phyloP scores from a whole-genome alignment of 2,888 invertebrate species.

The Drosophila nr. perissopoda region DNA sequence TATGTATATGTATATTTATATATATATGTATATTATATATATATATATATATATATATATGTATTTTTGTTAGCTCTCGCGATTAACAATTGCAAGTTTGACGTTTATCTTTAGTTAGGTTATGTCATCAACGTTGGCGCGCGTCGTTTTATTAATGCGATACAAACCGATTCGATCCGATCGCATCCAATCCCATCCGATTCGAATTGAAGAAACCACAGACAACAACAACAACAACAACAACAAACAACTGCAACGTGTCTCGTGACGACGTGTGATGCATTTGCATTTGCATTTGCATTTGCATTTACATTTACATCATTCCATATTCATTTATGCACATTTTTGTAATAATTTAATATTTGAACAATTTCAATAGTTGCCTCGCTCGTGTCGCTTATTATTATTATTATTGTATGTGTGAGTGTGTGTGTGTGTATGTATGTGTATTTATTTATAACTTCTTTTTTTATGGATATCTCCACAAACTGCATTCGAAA shows the following conservation, averaged over 20 bases:
- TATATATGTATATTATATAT: not conserved
- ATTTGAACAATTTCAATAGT: slow-evolving; percentile 73
- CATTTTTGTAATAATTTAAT: slow-evolving; percentile 66
- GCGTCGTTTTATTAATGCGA: slow-evolving; percentile 19
- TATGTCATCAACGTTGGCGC: slow-evolving; percentile 49
- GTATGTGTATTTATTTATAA: not conserved
- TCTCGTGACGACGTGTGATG: slow-evolving; percentile 40
- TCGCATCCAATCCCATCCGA: slow-evolving; percentile 24
- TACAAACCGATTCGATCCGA: slow-evolving; percentile 18
- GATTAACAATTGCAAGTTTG: slow-evolving; percentile 2
- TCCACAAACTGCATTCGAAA: slow-evolving; percentile 52
- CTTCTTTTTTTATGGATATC: slow-evolving; percentile 60
- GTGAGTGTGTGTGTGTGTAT: not conserved
- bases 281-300: slow-evolving; percentile 53
- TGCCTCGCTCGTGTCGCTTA: slow-evolving; percentile 22
- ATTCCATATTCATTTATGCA: slow-evolving; percentile 67
- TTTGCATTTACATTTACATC: slow-evolving; percentile 59
- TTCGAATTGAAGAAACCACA: slow-evolving; percentile 32
- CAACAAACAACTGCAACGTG: slow-evolving; percentile 47
- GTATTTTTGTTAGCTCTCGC: not conserved
- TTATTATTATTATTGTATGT: slow-evolving; percentile 12
- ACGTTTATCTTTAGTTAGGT: slow-evolving; percentile 19
- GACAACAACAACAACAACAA: slow-evolving; percentile 35
- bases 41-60: not conserved
- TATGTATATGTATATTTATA: not conserved